Evolutionary conservation across 2,888 invertebrate species (phyloP), one percentile per base, ranked within the genome.

Genomic region (Sepiola atlantica): DNA sequence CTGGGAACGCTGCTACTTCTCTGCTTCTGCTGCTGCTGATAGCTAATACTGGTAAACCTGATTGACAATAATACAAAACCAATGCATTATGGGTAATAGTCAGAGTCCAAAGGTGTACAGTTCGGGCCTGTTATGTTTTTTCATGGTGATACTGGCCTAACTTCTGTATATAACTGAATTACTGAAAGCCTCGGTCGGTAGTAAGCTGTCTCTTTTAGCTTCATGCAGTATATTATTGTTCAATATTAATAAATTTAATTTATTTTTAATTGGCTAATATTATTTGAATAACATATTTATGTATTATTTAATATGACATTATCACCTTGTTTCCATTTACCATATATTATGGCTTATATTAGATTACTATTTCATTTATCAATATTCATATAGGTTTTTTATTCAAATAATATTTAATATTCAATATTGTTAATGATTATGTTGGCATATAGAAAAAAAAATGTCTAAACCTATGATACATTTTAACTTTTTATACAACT

Each of bases 51-150:
- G 77, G n/a, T 77, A 77, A 77, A 77, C n/a, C 77, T 77, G 77
- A 77, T 77, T 77, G n/a, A 77, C 77, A 77, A 77, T 45, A 45
- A 45, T n/a, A 77, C 77, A n/a, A 32, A 28, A 61, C 61, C 61
- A 61, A 28, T 77, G 77, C 77, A 77, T 77, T 77, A 3, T 77
- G 77, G n/a, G 77, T 32, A 77, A 61, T 32, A 77, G 18, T 77
- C 77, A n/a, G 77, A 77, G 77, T 77, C n/a, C 77, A 77, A 77
- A 32, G 77, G 77, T 77, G 77, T 77, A 77, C n/a, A n/a, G 77
- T 77, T 12, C n/a, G 77, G 16, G 77, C 77, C n/a, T 77, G n/a
- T n/a, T n/a, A 77, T n/a, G 77, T 77, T 77, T 77, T n/a, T 77
- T n/a, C 16, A 77, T 18, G 32, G n/a, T 32, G 32, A n/a, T 77